A percentile compares a stretch with the other conserved stretches of the same genome.
Evolutionary conservation across 2,888 invertebrate genomes (phyloP).

Genomic region (Spisula subtruncata): DNA sequence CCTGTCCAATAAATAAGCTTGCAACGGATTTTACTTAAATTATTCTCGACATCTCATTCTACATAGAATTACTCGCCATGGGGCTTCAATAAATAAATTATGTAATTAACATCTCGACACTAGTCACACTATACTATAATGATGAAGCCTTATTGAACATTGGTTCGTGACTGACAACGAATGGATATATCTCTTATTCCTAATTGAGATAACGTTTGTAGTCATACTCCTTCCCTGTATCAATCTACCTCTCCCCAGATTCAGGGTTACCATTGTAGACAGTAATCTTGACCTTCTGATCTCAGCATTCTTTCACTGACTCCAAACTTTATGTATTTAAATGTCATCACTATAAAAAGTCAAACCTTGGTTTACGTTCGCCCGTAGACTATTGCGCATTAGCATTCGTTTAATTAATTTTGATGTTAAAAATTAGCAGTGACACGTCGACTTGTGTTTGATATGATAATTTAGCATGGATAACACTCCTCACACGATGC

Average conservation of each 20-base stretch:
- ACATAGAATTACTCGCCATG: no score
- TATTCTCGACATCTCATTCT: no score
- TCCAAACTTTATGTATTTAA: conserved; percentile 25
- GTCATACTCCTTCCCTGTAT: not conserved
- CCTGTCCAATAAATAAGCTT: no score
- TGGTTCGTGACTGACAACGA: not conserved
- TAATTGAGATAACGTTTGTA: not conserved
- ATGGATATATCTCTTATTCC: not conserved
- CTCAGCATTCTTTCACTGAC: not conserved
- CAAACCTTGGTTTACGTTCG: conserved; percentile 15
- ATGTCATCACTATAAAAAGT: conserved; percentile 24
- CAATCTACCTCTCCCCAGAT: not conserved
- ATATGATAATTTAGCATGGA: conserved; percentile 22
- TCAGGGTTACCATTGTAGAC: not conserved
- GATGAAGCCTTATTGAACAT: no score
- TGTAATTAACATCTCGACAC: no score
- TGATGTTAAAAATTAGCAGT: not conserved
- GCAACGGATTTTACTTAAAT: no score
- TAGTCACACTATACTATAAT: no score
- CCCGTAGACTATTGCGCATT: not conserved
- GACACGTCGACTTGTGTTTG: not conserved
- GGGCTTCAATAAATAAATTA: no score
- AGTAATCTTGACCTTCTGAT: not conserved
- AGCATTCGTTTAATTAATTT: conserved; percentile 35
- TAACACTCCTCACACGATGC: not conserved